Base-by-base conservation (phyloP, 92 coral and sea anemone genomes). In the Anthopleura xanthogrammica region DNA sequence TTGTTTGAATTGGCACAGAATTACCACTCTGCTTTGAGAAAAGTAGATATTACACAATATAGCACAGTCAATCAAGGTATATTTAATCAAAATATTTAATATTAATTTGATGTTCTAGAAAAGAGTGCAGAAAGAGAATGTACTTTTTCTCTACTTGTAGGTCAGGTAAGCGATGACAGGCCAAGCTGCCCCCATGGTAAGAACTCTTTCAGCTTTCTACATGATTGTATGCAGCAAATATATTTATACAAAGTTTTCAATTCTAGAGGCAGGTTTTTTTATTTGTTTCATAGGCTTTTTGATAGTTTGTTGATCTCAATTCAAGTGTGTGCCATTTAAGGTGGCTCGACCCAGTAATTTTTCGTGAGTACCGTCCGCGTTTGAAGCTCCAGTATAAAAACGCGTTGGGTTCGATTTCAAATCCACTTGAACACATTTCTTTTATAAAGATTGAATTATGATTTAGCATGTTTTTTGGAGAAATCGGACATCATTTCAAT, bases 121-220 rank as follows among this genome's bases (percentile, higher is more conserved):
- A 17, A 58, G 17, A 58, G 5, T 58, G n/a, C 64, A 58, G 17
- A 14, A 58, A 14, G 5, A 12, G 4, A 23, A 23, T 68, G 74
- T 42, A 5, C 58, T 52, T n/a, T 46, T n/a, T 54, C 16, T 39
- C 12, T 78, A 77, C 11, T 83, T 90, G 93, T 90, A 79, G 85
- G 78, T 39, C 42, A 80, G 55, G 82, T 79, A 64, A 85, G 80
- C 20, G 85, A 82, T 46, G 87, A 90, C 24, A 93, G 97, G 43
- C 98, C 98, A 16, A 76, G 88, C 66, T 95, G 98, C 79, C 52
- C 92, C 9, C 98, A 95, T 70, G 98, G 98, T 95, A 91, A 74
- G 20, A 20, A n/a, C 4, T 62, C 10, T 5, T 62, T 22, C 22
- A 57, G 17, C 16, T 52, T 74, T 57, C 39, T 52, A 3, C 10